Percentiles rank a stretch among this genome's conserved stretches.
These are phyloP conservation scores for Drosophila melanocephala DNA, from an alignment of 2,888 invertebrate species.

Conservation along the genomic window DNA sequence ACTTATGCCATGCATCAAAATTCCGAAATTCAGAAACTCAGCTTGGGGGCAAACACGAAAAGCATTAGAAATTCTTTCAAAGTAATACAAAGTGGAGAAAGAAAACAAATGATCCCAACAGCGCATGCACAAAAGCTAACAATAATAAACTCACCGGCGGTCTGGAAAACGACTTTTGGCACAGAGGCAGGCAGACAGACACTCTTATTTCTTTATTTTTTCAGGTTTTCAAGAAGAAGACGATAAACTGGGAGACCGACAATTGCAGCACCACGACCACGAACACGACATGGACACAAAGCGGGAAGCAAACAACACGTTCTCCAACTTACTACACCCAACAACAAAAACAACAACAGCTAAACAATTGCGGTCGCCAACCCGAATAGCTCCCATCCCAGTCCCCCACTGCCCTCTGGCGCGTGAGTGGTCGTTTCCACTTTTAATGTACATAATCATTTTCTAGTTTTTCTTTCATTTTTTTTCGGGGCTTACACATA, in stretches of 20 bases:
- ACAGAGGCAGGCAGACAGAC: conserved; percentile 34
- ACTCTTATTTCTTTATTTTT: conserved; percentile 7
- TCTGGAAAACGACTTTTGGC: conserved; percentile 72
- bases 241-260: conserved; percentile 33
- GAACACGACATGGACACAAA: conserved; percentile 44
- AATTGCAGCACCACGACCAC: conserved; percentile 67
- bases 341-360: conserved; percentile 43
- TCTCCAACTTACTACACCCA: conserved; percentile 64
- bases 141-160: conserved; percentile 47
- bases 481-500: conserved; percentile 46
- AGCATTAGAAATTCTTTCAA: conserved; percentile 73
- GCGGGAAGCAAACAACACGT: conserved; percentile 79
- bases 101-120: conserved; percentile 66
- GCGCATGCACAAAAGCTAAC: conserved; percentile 46
- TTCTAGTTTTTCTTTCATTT: conserved; percentile 54
- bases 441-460: conserved; percentile 77
- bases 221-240: conserved; percentile 57
- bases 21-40: conserved; percentile 31
- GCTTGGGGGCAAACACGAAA: conserved; percentile 64
- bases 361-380: conserved; percentile 68
- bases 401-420: conserved; percentile 38
- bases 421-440: conserved; percentile 75
- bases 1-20: conserved; percentile 46
- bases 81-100: conserved; percentile 37
- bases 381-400: conserved; percentile 40